Conservation (phyloP, 2,797 vertebrate species). For the Platalea minor region DNA sequence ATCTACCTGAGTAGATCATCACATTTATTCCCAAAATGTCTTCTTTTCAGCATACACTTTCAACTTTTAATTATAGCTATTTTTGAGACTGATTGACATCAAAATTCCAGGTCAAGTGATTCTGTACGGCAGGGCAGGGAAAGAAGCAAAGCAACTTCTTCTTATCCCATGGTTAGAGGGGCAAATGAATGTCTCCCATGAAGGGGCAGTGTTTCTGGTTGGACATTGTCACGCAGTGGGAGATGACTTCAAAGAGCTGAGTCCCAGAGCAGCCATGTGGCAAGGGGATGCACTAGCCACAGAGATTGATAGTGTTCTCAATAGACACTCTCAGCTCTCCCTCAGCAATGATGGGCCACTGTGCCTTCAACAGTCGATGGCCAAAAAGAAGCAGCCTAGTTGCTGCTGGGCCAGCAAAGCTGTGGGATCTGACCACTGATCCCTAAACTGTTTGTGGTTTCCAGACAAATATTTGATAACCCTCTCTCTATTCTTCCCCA, state of each 20-base stretch:
- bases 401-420: neutral
- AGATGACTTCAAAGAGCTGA: neutral
- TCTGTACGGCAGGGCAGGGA: neutral
- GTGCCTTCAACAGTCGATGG: no score
- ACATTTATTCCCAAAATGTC: neutral
- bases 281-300: neutral
- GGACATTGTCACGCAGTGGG: neutral
- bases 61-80: neutral
- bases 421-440: neutral
- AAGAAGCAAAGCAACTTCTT: neutral
- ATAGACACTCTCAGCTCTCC: neutral
- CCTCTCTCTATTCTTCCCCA: neutral
- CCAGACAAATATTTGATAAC: neutral
- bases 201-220: neutral
- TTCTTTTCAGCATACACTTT: neutral
- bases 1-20: neutral
- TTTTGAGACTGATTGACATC: neutral
- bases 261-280: neutral
- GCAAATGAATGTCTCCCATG: neutral
- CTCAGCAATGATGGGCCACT: neutral
- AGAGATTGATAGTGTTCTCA: neutral
- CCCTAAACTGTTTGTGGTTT: neutral
- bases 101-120: neutral
- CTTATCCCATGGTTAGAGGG: fast-evolving
- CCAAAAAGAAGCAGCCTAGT: neutral